Percentiles rank a stretch among this genome's conserved stretches.
Evolutionary conservation across 2,888 invertebrate genomes (phyloP).

Genomic region (Hirtodrosophila confusa): DNA sequence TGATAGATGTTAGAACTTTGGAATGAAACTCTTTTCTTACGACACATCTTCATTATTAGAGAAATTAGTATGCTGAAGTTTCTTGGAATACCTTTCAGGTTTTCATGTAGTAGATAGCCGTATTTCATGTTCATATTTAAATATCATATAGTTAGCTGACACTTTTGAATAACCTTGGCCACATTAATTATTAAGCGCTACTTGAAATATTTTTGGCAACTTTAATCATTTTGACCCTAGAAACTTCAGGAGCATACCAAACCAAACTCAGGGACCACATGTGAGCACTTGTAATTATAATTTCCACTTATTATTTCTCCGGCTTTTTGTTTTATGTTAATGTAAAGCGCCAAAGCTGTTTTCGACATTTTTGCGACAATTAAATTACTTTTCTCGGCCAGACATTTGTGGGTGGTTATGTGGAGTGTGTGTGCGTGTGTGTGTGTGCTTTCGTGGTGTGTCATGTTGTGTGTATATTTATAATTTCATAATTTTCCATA

Average conservation of each 20-base stretch:
- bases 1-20: too few species aligned
- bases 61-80: conserved; percentile 6
- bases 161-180: conserved; percentile 66
- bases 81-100: neutral
- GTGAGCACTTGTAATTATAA: conserved; percentile 72
- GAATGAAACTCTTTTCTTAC: too few species aligned
- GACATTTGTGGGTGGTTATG: conserved; percentile 56
- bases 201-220: conserved; percentile 48
- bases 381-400: conserved; percentile 75
- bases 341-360: conserved; percentile 72
- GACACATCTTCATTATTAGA: too few species aligned
- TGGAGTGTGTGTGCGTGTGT: conserved; percentile 18
- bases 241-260: conserved; percentile 18
- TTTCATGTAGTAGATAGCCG: conserved; percentile 10
- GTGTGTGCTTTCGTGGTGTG: conserved; percentile 13
- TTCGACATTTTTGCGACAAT: conserved; percentile 77
- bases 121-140: conserved; percentile 57
- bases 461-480: conserved; percentile 59
- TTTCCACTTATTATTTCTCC: conserved; percentile 69
- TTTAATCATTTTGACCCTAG: conserved; percentile 52
- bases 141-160: conserved; percentile 48
- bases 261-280: conserved; percentile 52
- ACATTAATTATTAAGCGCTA: conserved; percentile 60
- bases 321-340: conserved; percentile 64
- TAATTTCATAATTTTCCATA: conserved; percentile 76